A percentile compares a stretch with the other conserved stretches of the same genome.
These are phyloP conservation scores for Dasysyrphus tricinctus DNA, from an alignment of 2,888 invertebrate genomes.

Conservation along the genomic window DNA sequence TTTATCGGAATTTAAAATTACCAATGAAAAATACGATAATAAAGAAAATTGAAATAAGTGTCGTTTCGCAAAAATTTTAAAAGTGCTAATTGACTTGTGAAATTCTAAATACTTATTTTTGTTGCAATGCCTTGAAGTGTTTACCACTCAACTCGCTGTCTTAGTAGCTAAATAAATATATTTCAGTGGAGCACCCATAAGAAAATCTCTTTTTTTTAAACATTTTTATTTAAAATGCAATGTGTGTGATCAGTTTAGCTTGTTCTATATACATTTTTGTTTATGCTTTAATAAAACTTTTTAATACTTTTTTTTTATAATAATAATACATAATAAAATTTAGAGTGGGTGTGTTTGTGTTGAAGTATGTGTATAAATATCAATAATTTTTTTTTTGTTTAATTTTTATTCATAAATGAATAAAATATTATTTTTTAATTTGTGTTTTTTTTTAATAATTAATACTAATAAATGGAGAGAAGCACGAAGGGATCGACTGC, in stretches of 20 bases:
- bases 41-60: too few relatives aligned
- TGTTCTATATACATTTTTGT: constrained; percentile 66
- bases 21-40: too few relatives aligned
- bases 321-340: constrained; percentile 52
- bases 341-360: constrained; percentile 58
- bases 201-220: constrained; percentile 61
- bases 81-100: too few relatives aligned
- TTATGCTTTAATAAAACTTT: constrained; percentile 67
- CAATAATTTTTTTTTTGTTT: constrained; percentile 41
- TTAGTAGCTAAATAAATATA: not conserved
- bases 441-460: constrained; percentile 12
- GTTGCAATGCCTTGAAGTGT: too few relatives aligned
- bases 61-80: too few relatives aligned
- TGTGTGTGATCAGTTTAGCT: constrained; percentile 68
- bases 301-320: constrained; percentile 53
- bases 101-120: too few relatives aligned
- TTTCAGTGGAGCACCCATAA: not conserved
- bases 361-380: constrained; percentile 71
- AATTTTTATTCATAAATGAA: constrained; percentile 59
- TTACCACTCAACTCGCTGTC: too few relatives aligned
- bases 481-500: constrained; percentile 31
- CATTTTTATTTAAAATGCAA: constrained; percentile 75
- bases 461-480: constrained; percentile 50
- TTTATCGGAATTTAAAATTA: too few relatives aligned
- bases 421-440: constrained; percentile 55